Evolutionary conservation across 2,797 vertebrate species (phyloP), one percentile per base, ranked within the genome.

Genomic region (Danio kyathit): DNA sequence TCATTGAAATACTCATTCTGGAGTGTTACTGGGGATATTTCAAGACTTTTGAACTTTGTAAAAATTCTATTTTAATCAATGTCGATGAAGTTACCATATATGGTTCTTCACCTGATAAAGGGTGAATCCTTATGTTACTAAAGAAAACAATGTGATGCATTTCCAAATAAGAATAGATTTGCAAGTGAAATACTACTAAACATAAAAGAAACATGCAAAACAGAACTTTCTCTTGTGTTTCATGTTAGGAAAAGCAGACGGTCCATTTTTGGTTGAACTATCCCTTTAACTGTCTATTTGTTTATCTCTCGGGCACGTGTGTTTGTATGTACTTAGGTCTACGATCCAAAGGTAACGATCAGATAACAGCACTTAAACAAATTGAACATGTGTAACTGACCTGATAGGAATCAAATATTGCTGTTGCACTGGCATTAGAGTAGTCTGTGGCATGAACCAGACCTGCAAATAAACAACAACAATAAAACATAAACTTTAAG

Each of bases 401-500:
- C 95, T 92, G 94, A 78, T 95, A 98, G 4, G 97, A 92, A 81
- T 99, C 97, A 85, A 98, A 99, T 46, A 99, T 67, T 6, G 94
- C 98, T 0, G 98, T 99, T 51, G 96, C 7, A 83, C 97, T 99
- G 81, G 98, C 97, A 88, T 97, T 99, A 6, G 98, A 99, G 88
- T 94, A 98, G 89, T 99, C 98, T 17, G 97, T 98, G 60, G 96
- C 96, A 88, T 96, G 96, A 67, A 96, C 89, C 14, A 85, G 86
- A 83, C 98, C 98, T 99, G 82, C 21, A 88, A 89, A 59, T 5
- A 85, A 40, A 77, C 10, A 29, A 29, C 29, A 40, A 77, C 12
- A 29, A 29, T 1, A 81, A 12, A 73, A 83, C 6, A 61, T n/a
- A n/a, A 3, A 29, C 3, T 29, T 29, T 3, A 9, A 79, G 14